Conservation (phyloP, 2,797 vertebrate species). For the Brachymystax lenok region DNA sequence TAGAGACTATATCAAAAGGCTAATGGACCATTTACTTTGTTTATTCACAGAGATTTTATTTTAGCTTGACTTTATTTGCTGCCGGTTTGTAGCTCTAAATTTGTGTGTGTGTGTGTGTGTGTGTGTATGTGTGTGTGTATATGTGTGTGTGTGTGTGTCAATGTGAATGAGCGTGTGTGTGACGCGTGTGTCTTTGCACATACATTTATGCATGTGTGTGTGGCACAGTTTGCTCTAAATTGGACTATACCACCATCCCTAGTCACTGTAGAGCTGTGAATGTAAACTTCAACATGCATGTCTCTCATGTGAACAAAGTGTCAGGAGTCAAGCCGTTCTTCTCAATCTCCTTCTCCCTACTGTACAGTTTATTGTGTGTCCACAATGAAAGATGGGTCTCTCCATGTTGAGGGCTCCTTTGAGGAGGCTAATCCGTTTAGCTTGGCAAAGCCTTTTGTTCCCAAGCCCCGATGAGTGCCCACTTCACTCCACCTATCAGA, state of each 20-base stretch:
- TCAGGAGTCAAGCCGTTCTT: neutral
- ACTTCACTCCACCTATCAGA: constrained; percentile 19
- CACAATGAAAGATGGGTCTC: neutral
- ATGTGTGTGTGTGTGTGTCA: neutral
- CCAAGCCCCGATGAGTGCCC: constrained; percentile 5
- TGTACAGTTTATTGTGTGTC: neutral
- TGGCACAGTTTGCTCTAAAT: too few species aligned
- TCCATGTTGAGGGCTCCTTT: constrained; percentile 3
- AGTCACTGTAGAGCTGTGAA: neutral
- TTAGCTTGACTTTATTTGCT: neutral
- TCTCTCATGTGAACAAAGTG: neutral
- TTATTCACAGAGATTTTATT: neutral
- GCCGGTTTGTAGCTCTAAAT: neutral
- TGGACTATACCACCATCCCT: too few species aligned
- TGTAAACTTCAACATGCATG: neutral
- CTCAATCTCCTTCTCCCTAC: neutral
- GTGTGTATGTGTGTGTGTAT: neutral
- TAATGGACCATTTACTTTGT: neutral
- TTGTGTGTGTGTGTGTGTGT: neutral
- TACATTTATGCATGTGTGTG: too few species aligned
- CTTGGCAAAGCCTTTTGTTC: constrained; percentile 2
- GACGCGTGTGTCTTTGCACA: too few species aligned
- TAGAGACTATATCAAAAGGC: neutral
- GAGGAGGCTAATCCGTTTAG: constrained; percentile 20
- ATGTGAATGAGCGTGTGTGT: too few species aligned